Conservation (phyloP, 2,113 vertebrate species). For the Vireo altiloquus region DNA sequence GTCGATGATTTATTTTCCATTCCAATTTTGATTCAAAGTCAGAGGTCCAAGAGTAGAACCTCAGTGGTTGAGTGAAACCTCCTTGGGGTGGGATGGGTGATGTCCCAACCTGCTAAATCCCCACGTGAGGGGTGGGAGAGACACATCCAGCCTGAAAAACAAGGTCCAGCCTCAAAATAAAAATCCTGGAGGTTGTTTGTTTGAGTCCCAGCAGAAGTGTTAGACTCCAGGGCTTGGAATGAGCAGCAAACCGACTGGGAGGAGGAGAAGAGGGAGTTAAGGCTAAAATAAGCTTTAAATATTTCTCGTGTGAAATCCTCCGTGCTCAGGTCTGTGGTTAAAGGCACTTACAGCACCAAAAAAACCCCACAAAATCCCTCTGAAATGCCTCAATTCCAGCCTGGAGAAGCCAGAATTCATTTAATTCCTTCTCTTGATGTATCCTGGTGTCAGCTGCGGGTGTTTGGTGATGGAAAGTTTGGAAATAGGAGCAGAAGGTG, state of each 20-base stretch:
- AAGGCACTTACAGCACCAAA: background rate
- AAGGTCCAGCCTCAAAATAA: background rate
- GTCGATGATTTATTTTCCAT: background rate
- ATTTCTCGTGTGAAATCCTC: background rate
- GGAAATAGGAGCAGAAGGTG: accelerated
- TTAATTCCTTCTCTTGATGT: background rate
- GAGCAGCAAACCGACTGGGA: background rate
- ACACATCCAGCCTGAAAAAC: background rate
- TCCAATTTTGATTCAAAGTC: background rate
- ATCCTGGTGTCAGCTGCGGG: background rate
- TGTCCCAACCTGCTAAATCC: background rate
- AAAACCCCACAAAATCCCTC: background rate
- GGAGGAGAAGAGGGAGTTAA: background rate
- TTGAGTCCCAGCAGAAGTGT: background rate
- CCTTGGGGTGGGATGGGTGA: background rate
- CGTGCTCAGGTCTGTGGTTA: background rate
- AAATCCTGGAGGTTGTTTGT: background rate
- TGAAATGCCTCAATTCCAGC: background rate
- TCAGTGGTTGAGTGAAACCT: background rate
- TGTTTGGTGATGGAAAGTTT: accelerated
- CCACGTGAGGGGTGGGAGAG: background rate
- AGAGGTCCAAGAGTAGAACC: background rate
- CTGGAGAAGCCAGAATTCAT: background rate
- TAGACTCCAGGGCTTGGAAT: background rate
- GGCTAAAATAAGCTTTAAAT: background rate